phyloP scores from a whole-genome alignment of 2,797 vertebrate species.

The Fundulus diaphanus region DNA sequence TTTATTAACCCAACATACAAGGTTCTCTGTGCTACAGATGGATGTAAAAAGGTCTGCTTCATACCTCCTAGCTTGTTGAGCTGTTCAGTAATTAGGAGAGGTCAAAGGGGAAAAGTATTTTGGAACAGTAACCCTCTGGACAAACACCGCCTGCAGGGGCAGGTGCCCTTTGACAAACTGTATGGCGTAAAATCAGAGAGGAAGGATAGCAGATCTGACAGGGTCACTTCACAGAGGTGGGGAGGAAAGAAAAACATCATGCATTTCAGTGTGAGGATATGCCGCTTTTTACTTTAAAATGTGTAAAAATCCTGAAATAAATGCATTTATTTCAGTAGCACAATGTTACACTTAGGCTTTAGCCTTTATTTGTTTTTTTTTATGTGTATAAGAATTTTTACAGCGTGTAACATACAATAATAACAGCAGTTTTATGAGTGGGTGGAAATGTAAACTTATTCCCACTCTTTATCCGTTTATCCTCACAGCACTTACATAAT shows the following conservation, averaged over 20 bases:
- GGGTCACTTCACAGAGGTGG: constrained; percentile 24
- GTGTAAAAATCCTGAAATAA: not conserved
- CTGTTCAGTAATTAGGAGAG: constrained; percentile 19
- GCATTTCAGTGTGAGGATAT: not conserved
- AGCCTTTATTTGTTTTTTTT: too few relatives aligned
- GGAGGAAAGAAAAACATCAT: constrained; percentile 21
- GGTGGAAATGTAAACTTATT: too few relatives aligned
- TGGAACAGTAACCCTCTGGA: constrained; percentile 20
- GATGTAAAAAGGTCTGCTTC: constrained; percentile 5
- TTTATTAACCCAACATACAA: not conserved
- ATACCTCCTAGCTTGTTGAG: not conserved
- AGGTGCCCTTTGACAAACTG: constrained; percentile 22
- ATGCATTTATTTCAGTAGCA: not conserved
- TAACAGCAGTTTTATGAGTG: too few relatives aligned
- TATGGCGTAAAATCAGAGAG: constrained; percentile 38
- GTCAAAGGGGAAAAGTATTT: constrained; percentile 42
- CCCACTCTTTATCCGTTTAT: too few relatives aligned
- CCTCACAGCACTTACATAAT: too few relatives aligned
- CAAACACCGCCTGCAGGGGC: constrained; percentile 23
- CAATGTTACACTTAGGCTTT: too few relatives aligned
- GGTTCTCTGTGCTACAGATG: not conserved
- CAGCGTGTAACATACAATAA: too few relatives aligned
- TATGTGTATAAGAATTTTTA: too few relatives aligned
- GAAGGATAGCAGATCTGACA: constrained; percentile 29
- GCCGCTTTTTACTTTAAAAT: not conserved